Evolutionary conservation across 30 jellyfish, hydroid and myxozoan species (phyloP), one percentile per base, ranked within the genome.

Genomic region (Hydra vulgaris): DNA sequence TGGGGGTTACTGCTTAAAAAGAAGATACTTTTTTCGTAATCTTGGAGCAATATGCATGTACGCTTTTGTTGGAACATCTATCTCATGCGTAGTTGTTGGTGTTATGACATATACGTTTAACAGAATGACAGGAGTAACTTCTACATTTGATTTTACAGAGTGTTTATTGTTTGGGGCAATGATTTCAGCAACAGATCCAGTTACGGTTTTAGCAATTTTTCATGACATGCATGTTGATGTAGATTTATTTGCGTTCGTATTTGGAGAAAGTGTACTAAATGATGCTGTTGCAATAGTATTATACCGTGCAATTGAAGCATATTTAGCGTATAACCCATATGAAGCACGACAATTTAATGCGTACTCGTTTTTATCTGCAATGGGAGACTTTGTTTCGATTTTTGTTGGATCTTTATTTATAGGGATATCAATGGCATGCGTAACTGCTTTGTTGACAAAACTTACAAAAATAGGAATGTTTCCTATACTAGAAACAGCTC

Each of bases 181-280:
- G 97, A 94, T 94, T 15, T 94, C 99, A 17, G 99, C 99, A 21
- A 94, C 99, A 19, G 99, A 94, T 83, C 99, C 99, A 15, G 99
- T 94, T 0, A 94, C 99, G 0, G 97, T 94, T 25, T 76, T 94
- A 83, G 99, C 99, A 16, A 94, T 94, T 19, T 94, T 94, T 68
- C 97, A 94, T 82, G 99, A 94, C 71, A 73, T 94, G 56, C 97
- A 94, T 52, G 99, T 94, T 18, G 99, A 94, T 54, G 99, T 94
- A 0, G 99, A 94, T 74, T 71, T 94, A 69, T 89, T 83, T 81
- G 99, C 99, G 18, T 78, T 94, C 18, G 95, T 94, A 22, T 94
- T 94, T 82, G 99, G 99, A 52, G 99, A 94, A 25, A 94, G 99
- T 85, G 99, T 94, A 8, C 79, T 94, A 1, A 94, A 94, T 71